Conservation (phyloP, 2,113 vertebrate species). For the Barbus barbus region DNA sequence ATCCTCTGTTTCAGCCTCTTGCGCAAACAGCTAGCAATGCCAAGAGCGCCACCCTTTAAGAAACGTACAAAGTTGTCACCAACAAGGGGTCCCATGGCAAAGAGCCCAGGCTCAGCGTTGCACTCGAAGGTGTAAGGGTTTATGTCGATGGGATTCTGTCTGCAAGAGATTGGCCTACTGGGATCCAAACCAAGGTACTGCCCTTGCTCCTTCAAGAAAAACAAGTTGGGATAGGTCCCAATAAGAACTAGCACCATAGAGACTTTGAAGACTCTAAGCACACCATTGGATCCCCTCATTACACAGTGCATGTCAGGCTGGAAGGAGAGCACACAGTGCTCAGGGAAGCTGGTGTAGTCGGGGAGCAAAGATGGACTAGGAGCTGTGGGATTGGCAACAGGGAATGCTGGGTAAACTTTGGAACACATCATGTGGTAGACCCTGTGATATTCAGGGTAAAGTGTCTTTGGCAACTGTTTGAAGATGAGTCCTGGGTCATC, state of each 20-base stretch:
- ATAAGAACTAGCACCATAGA: slow-evolving; percentile 93
- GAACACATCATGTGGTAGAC: slow-evolving; percentile 98
- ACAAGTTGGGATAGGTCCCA: slow-evolving; percentile 91
- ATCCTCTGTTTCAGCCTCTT: slow-evolving; percentile 85
- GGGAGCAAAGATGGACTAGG: slow-evolving; percentile 52
- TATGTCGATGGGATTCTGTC: slow-evolving; percentile 91
- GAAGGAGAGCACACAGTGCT: slow-evolving; percentile 91
- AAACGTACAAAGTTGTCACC: slow-evolving; percentile 99
- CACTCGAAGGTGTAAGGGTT: slow-evolving; percentile 93
- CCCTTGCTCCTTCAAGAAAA: slow-evolving; percentile 93
- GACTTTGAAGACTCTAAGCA: slow-evolving; percentile 89
- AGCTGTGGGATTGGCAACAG: slow-evolving; percentile 48
- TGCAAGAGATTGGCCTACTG: slow-evolving; percentile 90
- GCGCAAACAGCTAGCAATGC: slow-evolving; percentile 86
- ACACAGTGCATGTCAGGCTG: slow-evolving; percentile 93
- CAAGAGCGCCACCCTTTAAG: slow-evolving; percentile 92
- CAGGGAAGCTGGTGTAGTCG: slow-evolving; percentile 93
- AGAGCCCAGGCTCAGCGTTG: slow-evolving; percentile 88
- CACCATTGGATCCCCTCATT: slow-evolving; percentile 82
- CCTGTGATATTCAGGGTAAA: slow-evolving; percentile 98
- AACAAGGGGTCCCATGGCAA: slow-evolving; percentile 93
- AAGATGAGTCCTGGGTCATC: slow-evolving; percentile 90
- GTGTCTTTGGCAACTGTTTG: slow-evolving; percentile 92
- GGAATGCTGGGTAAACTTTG: slow-evolving; percentile 75
- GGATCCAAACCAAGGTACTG: slow-evolving; percentile 86